Conservation (phyloP, 2,113 vertebrate genomes). For the Aspidoscelis tigris region DNA sequence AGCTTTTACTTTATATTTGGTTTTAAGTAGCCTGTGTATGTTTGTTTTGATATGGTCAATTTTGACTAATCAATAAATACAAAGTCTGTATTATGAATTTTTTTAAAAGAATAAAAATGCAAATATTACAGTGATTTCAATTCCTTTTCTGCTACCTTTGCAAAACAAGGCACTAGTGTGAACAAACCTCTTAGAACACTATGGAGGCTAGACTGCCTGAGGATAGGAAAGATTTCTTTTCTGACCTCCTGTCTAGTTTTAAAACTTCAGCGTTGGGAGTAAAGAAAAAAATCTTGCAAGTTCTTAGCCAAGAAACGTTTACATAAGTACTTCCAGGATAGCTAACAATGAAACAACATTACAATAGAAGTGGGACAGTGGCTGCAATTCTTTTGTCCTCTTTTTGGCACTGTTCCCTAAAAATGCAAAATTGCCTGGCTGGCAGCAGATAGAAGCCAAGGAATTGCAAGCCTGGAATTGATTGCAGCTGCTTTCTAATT, state of each 20-base stretch:
- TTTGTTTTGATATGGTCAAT: no score
- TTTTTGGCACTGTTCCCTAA: not conserved
- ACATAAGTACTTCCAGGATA: constrained; percentile 3
- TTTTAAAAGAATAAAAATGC: no score
- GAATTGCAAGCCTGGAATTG: not conserved
- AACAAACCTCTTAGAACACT: not conserved
- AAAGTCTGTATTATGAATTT: no score
- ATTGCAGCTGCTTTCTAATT: constrained; percentile 28
- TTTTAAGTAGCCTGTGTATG: no score
- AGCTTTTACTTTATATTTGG: no score
- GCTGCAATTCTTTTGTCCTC: not conserved
- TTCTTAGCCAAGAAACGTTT: not conserved
- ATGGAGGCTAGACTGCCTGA: not conserved
- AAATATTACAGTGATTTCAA: no score
- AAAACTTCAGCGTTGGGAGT: not conserved
- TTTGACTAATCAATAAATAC: no score
- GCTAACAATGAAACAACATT: not conserved
- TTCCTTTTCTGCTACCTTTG: no score
- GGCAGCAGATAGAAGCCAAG: not conserved
- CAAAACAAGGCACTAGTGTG: no score
- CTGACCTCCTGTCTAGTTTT: not conserved
- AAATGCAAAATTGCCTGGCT: constrained; percentile 4
- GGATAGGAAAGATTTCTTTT: not conserved
- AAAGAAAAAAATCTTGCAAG: not conserved
- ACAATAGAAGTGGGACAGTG: not conserved